Percentiles rank a stretch among this genome's conserved stretches.
phyloP scores from a whole-genome alignment of 1,140 invertebrate species.

The Sitophilus oryzae region DNA sequence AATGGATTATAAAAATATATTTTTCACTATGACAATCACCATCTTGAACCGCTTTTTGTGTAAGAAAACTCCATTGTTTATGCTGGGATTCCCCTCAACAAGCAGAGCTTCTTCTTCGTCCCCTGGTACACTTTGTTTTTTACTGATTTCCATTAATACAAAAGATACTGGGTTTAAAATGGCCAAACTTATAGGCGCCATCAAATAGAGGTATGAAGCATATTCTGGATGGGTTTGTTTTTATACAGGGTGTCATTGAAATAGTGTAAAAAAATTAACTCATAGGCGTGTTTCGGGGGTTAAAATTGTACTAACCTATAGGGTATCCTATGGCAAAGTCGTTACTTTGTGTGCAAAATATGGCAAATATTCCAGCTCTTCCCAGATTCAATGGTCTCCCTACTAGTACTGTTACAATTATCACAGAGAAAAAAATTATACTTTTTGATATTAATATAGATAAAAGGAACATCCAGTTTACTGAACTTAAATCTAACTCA shows the following conservation, averaged over 20 bases:
- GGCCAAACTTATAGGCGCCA: constrained; percentile 89
- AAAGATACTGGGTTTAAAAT: constrained; percentile 92
- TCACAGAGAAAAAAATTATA: constrained; percentile 77
- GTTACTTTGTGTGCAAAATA: constrained; percentile 95
- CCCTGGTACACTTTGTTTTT: constrained; percentile 41
- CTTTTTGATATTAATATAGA: constrained; percentile 82
- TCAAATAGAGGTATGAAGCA: constrained; percentile 83
- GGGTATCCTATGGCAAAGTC: constrained; percentile 97
- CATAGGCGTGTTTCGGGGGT: no score
- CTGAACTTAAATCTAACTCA: constrained; percentile 72
- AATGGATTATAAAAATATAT: constrained; percentile 82
- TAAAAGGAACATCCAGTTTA: constrained; percentile 87
- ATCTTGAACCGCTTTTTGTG: constrained; percentile 37
- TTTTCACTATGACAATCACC: constrained; percentile 52
- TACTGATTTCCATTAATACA: constrained; percentile 82
- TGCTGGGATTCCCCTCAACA: constrained; percentile 20
- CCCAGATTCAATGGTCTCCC: constrained; percentile 74
- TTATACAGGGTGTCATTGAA: constrained; percentile 71
- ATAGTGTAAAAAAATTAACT: no score
- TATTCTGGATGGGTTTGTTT: constrained; percentile 82
- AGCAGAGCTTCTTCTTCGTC: constrained; percentile 15
- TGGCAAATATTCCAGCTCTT: constrained; percentile 83
- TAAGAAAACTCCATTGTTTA: background rate
- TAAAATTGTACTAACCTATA: constrained; percentile 70
- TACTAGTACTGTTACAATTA: constrained; percentile 71